Evolutionary conservation across 2,888 invertebrate species (phyloP), one percentile per base, ranked within the genome.

Genomic region (Erpobdella octoculata): DNA sequence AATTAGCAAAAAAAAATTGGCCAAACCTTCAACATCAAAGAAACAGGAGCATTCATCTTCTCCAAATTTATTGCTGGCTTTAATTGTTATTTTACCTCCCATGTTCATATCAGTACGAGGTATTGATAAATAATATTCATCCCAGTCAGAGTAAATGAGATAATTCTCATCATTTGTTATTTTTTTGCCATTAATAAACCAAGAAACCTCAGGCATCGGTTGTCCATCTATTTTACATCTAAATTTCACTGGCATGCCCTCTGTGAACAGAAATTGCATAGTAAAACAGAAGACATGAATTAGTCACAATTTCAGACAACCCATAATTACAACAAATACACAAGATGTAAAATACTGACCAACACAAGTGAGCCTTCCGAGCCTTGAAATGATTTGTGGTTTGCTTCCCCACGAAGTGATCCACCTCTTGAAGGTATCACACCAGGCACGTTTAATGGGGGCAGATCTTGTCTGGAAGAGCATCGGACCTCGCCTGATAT

Each of bases 11-110:
- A n/a, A n/a, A n/a, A n/a, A n/a, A n/a, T 33, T n/a, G 21, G 38
- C 3, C 37, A n/a, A 31, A 72, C 71, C 73, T 31, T 76, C 74
- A 8, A 93, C 90, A 21, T 86, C 87, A 4, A 93, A 84, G 21
- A 84, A 86, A 8, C 90, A 90, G 46, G 86, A 86, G 0, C 90
- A 90, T 79, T 91, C 90, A 5, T 92, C 93, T 72, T 88, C 88
- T 62, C 97, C 96, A 38, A 91, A 87, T 48, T 91, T 85, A 81
- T 96, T 97, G 0, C 90, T 89, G n/a, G 94, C 94, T 74, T 92
- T 87, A 81, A 93, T 92, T 8, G 93, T 93, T 82, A 96, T 96
- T 67, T 85, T 86, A 0, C 90, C 91, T 0, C 90, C 88, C 81
- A 91, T 91, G 78, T 90, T 91, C 0, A 88, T 86, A 78, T 90